These are phyloP conservation scores for Recurvirostra avosetta DNA, from an alignment of 2,113 vertebrate genomes.

Conservation along the genomic window DNA sequence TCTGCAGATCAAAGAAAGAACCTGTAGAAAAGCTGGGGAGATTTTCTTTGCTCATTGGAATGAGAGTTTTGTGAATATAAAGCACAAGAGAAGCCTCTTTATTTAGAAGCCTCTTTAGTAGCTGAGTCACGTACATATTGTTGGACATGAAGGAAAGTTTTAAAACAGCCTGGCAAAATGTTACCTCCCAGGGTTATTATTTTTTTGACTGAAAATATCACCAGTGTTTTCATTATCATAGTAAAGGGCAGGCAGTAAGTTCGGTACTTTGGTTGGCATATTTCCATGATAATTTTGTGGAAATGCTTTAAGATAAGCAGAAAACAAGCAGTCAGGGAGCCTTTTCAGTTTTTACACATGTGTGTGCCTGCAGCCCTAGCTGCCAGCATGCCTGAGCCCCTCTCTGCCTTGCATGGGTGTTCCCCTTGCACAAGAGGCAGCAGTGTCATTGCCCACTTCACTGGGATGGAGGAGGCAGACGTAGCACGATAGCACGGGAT, in stretches of 20 bases:
- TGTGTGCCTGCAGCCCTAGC: background rate
- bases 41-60: slow-evolving; percentile 40
- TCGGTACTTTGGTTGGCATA: background rate
- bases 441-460: background rate
- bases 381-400: background rate
- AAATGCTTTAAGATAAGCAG: background rate
- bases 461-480: background rate
- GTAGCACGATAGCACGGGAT: accelerated
- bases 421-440: accelerated
- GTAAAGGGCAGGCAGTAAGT: background rate
- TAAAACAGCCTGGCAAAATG: slow-evolving; percentile 25
- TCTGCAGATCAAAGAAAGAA: slow-evolving; percentile 46
- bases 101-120: slow-evolving; percentile 64
- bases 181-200: background rate
- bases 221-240: background rate
- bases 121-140: slow-evolving; percentile 56
- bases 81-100: slow-evolving; percentile 59
- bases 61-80: slow-evolving; percentile 53
- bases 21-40: slow-evolving; percentile 37
- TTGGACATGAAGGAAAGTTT: slow-evolving; percentile 47
- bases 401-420: background rate
- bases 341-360: background rate
- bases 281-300: background rate
- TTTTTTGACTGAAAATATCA: background rate
- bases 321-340: background rate